Evolutionary conservation across 2,888 invertebrate species (phyloP), one percentile per base, ranked within the genome.

Genomic region (Dryadula phaetusa): DNA sequence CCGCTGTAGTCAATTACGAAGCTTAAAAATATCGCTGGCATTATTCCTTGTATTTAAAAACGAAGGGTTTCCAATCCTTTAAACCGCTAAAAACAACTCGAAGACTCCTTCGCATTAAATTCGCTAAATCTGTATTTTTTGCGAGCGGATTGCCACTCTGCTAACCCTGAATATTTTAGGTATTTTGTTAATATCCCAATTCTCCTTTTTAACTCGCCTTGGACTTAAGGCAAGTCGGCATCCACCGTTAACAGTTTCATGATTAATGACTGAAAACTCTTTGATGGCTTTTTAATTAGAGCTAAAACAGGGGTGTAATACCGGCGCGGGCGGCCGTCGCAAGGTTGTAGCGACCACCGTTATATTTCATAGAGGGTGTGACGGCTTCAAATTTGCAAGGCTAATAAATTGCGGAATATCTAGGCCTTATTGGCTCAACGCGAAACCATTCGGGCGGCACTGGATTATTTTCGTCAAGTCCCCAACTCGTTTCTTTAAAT

Each of bases 231-330:
- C 82, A 87, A 90, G 90, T 87, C 87, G 84, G 88, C 84, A 89
- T 92, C 89, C 88, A 90, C 81, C 83, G 91, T 88, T 92, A 92
- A 92, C 92, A 92, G 92, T 92, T 91, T 89, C 92, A 91, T 92
- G 93, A 93, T 93, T 92, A 92, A 93, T 93, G 92, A 88, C 89
- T 90, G 86, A 91, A 91, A 92, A 93, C 90, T 92, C 92, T 92
- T 93, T 92, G 92, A 93, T 92, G 90, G 92, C 90, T 92, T 93
- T 93, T 93, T 93, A 93, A 92, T 93, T 93, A 93, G 92, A 92
- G 92, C 90, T 90, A 88, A 92, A 92, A 90, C 86, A 86, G 90
- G 92, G 92, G 88, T 90, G 90, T 90, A 88, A 87, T 87, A 82
- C 88, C 79, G 82, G 81, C 80, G 82, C 81, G 81, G 75, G 76